Base-by-base conservation (phyloP, 2,888 invertebrate genomes). In the Heliothis peltigera region DNA sequence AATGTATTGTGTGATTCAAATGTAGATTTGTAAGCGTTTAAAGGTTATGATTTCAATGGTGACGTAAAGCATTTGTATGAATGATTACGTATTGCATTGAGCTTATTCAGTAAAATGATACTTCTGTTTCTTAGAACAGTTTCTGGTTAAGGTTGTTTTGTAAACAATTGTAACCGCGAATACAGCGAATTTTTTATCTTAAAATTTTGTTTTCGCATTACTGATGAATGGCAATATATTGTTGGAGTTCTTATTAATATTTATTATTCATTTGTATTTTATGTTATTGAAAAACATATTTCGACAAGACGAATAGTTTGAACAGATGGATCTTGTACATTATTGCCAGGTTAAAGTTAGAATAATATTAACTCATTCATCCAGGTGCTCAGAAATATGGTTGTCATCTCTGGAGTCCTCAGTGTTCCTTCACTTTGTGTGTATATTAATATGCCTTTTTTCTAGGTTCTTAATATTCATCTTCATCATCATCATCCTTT, bases 211-310 rank as follows among this genome's bases (percentile, higher is more conserved):
- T 62, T 66, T 55, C 46, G n/a, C 54, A 60, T 7, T 28, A 17
- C 59, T n/a, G 49, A 54, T 35, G 59, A 74, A 64, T 43, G 53
- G 18, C n/a, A 42, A 25, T 35, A 4, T 57, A 59, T 54, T 32
- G 53, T 60, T 28, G 44, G 49, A 53, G 39, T 69, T 73, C 63
- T 73, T 53, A 60, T 69, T 59, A 60, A 69, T 72, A 57, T 60
- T 49, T 19, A 64, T 72, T 64, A 74, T 60, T 69, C 72, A 53
- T 68, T 56, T 53, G 18, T 73, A n/a, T 48, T 58, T 44, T 48
- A 58, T 22, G 15, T 58, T 54, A 43, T 48, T 39, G 52, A 48
- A 70, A 59, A 70, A 70, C 59, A 43, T 49, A 4, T 43, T n/a
- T 6, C 1, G n/a, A 10, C 15, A 49, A 56, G 64, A 59, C 69